A percentile compares a stretch with the other conserved stretches of the same genome.
Conservation (phyloP, 2,888 invertebrate species). For the Parapristionchus giblindavisi region DNA sequence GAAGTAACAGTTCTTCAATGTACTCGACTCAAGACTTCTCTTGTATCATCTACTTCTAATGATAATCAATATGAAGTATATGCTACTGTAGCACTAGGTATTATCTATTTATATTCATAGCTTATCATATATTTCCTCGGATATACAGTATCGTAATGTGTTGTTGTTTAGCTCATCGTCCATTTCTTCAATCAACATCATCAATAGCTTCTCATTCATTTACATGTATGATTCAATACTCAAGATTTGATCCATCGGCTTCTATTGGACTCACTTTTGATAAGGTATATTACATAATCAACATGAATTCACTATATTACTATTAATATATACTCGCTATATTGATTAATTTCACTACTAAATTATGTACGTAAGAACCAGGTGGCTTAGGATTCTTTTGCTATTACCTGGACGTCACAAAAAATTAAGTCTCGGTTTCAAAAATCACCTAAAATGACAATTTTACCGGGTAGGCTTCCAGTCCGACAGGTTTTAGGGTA, state of each 20-base stretch:
- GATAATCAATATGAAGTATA: constrained; percentile 56
- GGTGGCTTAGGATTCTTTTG: too few species aligned
- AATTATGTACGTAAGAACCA: too few species aligned
- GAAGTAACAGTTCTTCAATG: constrained; percentile 66
- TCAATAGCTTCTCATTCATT: constrained; percentile 54
- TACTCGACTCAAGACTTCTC: constrained; percentile 57
- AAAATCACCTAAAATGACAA: too few species aligned
- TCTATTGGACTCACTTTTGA: constrained; percentile 59
- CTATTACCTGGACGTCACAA: too few species aligned
- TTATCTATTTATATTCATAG: too few species aligned
- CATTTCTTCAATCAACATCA: constrained; percentile 51
- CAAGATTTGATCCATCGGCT: constrained; percentile 54
- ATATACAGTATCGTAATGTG: not conserved
- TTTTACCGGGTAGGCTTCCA: too few species aligned
- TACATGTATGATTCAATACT: constrained; percentile 55
- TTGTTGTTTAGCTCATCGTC: constrained; percentile 45
- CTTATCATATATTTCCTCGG: not conserved
- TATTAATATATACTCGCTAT: not conserved
- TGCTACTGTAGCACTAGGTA: constrained; percentile 59
- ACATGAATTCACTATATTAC: not conserved
- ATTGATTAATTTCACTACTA: not conserved
- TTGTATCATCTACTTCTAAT: constrained; percentile 46
- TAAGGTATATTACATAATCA: too few species aligned
- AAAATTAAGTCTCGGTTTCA: too few species aligned
- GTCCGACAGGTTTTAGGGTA: too few species aligned